Conservation (phyloP, 2,797 vertebrate species). For the Clarias laeviceps region DNA sequence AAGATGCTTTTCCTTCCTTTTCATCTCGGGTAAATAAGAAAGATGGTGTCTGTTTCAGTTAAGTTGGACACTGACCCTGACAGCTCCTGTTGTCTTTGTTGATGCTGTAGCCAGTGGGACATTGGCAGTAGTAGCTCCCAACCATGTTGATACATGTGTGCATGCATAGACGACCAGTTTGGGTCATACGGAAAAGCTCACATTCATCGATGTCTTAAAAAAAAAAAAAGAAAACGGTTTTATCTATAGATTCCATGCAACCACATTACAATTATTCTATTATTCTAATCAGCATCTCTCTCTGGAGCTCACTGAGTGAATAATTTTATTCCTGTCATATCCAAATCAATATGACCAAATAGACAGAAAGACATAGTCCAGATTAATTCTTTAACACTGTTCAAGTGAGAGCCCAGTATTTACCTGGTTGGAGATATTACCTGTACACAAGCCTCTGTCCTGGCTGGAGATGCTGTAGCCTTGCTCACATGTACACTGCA, state of each 20-base stretch:
- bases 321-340: too few relatives aligned
- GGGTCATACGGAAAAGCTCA: slow-evolving; percentile 74
- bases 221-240: neutral
- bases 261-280: neutral
- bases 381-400: neutral
- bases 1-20: neutral
- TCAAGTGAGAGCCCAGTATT: neutral
- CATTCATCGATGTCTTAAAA: slow-evolving; percentile 83
- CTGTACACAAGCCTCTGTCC: slow-evolving; percentile 74
- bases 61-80: slow-evolving; percentile 67
- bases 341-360: neutral
- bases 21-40: neutral
- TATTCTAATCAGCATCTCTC: neutral
- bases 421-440: slow-evolving; percentile 49
- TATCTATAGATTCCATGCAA: neutral
- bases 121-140: slow-evolving; percentile 82
- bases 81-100: slow-evolving; percentile 74
- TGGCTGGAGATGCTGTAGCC: slow-evolving; percentile 77
- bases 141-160: slow-evolving; percentile 82
- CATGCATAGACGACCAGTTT: slow-evolving; percentile 75
- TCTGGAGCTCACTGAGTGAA: neutral
- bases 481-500: slow-evolving; percentile 74
- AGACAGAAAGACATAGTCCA: neutral
- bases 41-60: neutral
- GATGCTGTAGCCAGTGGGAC: slow-evolving; percentile 78